Base-by-base conservation (phyloP, 2,888 invertebrate species). In the Spilarctia lutea region DNA sequence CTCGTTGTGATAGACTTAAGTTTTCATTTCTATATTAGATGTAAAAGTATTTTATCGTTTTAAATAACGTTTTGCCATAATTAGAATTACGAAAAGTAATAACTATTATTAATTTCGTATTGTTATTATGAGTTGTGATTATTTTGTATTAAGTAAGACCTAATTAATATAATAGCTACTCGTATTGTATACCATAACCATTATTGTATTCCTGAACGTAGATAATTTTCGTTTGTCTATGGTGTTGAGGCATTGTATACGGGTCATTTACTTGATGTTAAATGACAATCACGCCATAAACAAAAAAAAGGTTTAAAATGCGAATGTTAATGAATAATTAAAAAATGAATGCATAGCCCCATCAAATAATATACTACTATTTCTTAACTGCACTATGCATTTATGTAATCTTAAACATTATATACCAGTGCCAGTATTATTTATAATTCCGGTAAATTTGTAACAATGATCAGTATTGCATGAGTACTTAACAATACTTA, bases 401-500 rank as follows among this genome's bases (percentile, higher is more conserved):
- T 63, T 60, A n/a, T n/a, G n/a, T n/a, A 27, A 27, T 3, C 27
- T 27, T 16, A 63, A 63, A 4, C 16, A 60, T 6, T 16, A 16
- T 60, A 6, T 30, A 27, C 13, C 16, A 16, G 27, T n/a, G 2
- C 3, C 16, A n/a, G 1, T 27, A 13, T 13, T 60, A 27, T 13
- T 16, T 20, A 27, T 67, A 67, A 7, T 68, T 68, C 30, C 30
- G 20, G 30, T 30, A 13, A 16, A 30, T 68, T 20, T 68, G 20
- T 67, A 20, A 18, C 20, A 45, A 30, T 68, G 30, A 45, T 45
- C 67, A 68, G 67, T 68, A 68, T 45, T 67, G 7, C 45, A 30
- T 30, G 1, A 18, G 27, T 45, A 67, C 45, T 42, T 42, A 35
- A 35, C 3, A 3, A 35, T 35, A 35, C 35, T n/a, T n/a, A 35